Percentiles rank a stretch among this genome's conserved stretches.
phyloP scores from a whole-genome alignment of 2,888 invertebrate species.

The Aspidapion aeneum region DNA sequence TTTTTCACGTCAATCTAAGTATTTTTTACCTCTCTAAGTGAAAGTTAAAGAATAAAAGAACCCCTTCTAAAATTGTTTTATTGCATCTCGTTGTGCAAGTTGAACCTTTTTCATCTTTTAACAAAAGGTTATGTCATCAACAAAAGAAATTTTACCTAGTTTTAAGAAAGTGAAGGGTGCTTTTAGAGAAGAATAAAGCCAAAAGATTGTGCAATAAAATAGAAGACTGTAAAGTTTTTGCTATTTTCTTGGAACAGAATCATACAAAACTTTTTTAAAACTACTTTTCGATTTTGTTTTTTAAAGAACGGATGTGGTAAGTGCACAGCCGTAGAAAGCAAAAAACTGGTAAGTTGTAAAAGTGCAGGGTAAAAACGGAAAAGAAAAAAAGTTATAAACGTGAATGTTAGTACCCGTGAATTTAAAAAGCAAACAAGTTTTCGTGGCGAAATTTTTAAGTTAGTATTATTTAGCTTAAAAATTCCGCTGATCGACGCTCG shows the following conservation, averaged over 20 bases:
- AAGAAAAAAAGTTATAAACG: too few species aligned
- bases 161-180: background rate
- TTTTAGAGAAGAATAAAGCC: background rate
- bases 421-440: too few species aligned
- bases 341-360: too few species aligned
- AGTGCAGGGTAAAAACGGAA: too few species aligned
- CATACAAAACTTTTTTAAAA: background rate
- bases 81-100: background rate
- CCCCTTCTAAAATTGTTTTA: background rate
- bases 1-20: too few species aligned
- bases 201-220: background rate
- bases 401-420: too few species aligned
- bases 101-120: background rate
- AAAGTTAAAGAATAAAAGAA: background rate
- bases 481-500: too few species aligned
- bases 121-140: background rate
- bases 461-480: too few species aligned
- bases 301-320: too few species aligned
- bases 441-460: too few species aligned
- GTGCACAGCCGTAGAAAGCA: too few species aligned
- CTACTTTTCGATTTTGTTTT: background rate
- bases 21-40: background rate
- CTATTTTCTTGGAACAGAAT: background rate
- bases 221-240: background rate
- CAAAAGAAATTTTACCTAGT: background rate